Conservation (phyloP, 2,888 invertebrate genomes). For the Pyrgus malvae region DNA sequence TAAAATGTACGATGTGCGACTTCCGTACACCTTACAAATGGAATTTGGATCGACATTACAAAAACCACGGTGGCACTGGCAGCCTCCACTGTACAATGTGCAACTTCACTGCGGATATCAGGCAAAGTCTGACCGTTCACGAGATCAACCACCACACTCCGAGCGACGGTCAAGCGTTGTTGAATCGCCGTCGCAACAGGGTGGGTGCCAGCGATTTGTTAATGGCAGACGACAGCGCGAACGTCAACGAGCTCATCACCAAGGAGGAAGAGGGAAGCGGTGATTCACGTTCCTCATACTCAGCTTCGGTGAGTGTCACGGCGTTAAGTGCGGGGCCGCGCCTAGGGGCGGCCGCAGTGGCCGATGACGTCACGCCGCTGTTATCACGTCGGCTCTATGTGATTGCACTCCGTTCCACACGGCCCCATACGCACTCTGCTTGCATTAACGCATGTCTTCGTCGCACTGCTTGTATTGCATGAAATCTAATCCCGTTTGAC, state of each 20-base stretch:
- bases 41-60: constrained; percentile 96
- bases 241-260: constrained; percentile 53
- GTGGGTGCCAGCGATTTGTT: constrained; percentile 87
- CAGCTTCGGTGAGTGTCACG: constrained; percentile 68
- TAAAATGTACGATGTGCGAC: constrained; percentile 95
- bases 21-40: constrained; percentile 96
- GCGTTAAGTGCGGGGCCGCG: constrained; percentile 49
- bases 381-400: constrained; percentile 28
- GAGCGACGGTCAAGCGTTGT: constrained; percentile 85
- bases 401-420: constrained; percentile 37
- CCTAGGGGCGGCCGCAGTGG: constrained; percentile 45
- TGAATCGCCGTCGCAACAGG: constrained; percentile 85
- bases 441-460: constrained; percentile 40
- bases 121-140: constrained; percentile 94
- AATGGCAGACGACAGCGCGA: constrained; percentile 50
- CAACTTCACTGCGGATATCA: constrained; percentile 95
- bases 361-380: constrained; percentile 60
- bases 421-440: constrained; percentile 55
- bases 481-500: constrained; percentile 5
- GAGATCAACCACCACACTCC: constrained; percentile 95
- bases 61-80: constrained; percentile 94
- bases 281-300: constrained; percentile 72
- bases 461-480: constrained; percentile 37
- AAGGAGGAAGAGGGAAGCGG: constrained; percentile 78
- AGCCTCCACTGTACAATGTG: constrained; percentile 92